Percentiles rank a stretch among this genome's conserved stretches.
These are phyloP conservation scores for Amblyteles armatorius DNA, from an alignment of 2,888 invertebrate genomes.

Conservation along the genomic window DNA sequence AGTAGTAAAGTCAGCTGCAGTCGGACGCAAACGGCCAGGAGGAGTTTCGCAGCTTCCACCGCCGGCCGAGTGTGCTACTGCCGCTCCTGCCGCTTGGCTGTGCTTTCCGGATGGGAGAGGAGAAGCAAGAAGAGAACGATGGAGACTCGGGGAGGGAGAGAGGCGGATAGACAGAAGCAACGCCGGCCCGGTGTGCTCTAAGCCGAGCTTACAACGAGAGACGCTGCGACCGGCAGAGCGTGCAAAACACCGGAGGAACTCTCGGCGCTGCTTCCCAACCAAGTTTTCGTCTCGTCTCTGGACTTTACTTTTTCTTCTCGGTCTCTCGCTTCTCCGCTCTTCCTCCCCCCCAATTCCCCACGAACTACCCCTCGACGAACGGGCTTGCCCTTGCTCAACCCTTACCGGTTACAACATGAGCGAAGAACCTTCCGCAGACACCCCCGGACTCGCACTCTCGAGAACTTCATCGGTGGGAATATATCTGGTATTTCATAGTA, in stretches of 20 bases:
- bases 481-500: background rate
- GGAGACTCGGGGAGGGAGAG: conserved; percentile 40
- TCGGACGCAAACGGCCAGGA: conserved; percentile 72
- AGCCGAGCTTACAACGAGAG: conserved; percentile 51
- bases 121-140: conserved; percentile 43
- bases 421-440: background rate
- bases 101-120: conserved; percentile 44
- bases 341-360: background rate
- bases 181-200: conserved; percentile 30
- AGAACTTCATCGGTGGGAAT: background rate
- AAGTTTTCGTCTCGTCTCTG: conserved; percentile 71
- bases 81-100: conserved; percentile 39
- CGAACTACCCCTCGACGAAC: conserved; percentile 4
- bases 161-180: conserved; percentile 22
- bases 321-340: background rate
- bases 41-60: conserved; percentile 70
- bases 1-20: conserved; percentile 78
- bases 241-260: conserved; percentile 74
- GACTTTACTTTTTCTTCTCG: conserved; percentile 54
- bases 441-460: background rate
- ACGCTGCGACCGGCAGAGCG: conserved; percentile 63
- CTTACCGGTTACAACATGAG: conserved; percentile 7
- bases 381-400: background rate
- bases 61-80: conserved; percentile 58
- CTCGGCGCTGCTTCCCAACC: conserved; percentile 57